These are phyloP conservation scores for Cyclura pinguis DNA, from an alignment of 2,797 vertebrate genomes.

Conservation along the genomic window DNA sequence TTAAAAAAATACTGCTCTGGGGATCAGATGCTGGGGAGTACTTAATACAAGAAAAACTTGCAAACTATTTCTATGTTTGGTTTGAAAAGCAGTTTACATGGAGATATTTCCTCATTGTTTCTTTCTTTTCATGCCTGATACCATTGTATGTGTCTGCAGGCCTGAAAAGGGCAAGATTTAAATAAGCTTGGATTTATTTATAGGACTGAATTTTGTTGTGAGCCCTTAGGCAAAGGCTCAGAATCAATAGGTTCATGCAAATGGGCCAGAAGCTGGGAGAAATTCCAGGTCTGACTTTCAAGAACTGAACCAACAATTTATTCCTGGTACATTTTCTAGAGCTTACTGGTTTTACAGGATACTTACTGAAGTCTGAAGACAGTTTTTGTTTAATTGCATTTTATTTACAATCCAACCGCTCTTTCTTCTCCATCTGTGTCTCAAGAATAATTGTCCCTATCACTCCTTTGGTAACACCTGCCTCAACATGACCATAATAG, in stretches of 20 bases:
- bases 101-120: neutral
- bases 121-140: conserved; percentile 1
- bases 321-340: neutral
- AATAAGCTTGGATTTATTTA: conserved; percentile 14
- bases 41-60: neutral
- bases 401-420: too few species aligned
- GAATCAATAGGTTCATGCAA: conserved; percentile 1
- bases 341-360: neutral
- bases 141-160: neutral
- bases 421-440: too few species aligned
- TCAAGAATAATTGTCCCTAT: too few species aligned
- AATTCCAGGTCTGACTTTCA: conserved; percentile 7
- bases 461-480: too few species aligned
- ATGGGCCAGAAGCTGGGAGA: neutral
- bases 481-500: too few species aligned
- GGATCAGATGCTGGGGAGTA: neutral
- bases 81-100: neutral
- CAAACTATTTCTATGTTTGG: neutral
- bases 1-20: neutral
- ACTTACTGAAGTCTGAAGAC: neutral
- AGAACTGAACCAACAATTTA: neutral
- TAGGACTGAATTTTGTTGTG: neutral
- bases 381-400: neutral
- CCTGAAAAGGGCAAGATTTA: neutral
- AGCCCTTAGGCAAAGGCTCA: neutral